Base-by-base conservation (phyloP, 2,797 vertebrate genomes). In the Selene dorsalis region DNA sequence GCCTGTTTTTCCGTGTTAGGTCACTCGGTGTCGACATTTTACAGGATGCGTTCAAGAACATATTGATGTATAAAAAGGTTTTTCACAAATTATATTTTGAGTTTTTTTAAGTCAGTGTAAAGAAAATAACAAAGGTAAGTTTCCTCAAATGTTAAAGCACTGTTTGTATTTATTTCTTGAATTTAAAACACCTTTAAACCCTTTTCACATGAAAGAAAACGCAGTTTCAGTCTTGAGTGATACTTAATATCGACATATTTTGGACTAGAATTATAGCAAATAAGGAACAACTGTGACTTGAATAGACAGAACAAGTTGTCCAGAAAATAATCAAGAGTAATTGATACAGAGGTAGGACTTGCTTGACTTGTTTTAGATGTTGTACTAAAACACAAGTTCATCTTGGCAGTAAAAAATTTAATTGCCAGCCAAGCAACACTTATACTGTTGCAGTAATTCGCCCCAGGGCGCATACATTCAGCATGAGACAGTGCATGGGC, bases 21-120 rank as follows among this genome's bases (percentile, higher is more conserved):
- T 11, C 58, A 20, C 5, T 14, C 35, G 48, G n/a, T 3, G 43
- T 53, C 30, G 38, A 30, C 24, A 3, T 56, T 76, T 58, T 32
- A 43, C 26, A 22, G 9, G 24, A 60, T 18, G 67, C 45, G 48
- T 75, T 67, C 22, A 68, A n/a, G 18, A 16, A 45, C 57, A 30
- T 32, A 45, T 10, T 13, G 35, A 6, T 41, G n/a, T 1, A 17
- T 20, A 22, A 59, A 22, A 59, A 6, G 9, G 32, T 35, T 20
- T 58, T 35, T 1, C 3, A 12, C 17, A n/a, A 20, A 58, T 13
- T 38, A 59, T 22, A 50, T 48, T 18, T 47, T 4, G 4, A 24
- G 26, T 28, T 30, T 57, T 57, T 4, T 11, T 22, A 52, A 32
- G 6, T 17, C 1, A 32, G 32, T 20, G 2, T 32, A 57, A 57